phyloP scores from a whole-genome alignment of 2,797 vertebrate species.

The Catostomus latipinnis region DNA sequence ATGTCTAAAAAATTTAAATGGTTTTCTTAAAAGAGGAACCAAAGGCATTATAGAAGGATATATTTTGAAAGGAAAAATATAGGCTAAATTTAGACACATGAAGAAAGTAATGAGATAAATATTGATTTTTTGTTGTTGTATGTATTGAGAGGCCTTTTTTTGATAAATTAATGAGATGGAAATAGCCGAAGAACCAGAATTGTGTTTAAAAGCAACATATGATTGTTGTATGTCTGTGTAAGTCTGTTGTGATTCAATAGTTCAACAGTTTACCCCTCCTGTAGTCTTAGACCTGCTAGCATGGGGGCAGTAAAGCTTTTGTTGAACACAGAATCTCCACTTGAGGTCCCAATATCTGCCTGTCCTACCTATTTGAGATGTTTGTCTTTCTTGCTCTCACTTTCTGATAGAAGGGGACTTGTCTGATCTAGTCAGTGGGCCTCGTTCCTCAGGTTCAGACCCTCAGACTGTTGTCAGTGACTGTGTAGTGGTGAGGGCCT shows the following conservation, averaged over 20 bases:
- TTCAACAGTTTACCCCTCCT: conserved; percentile 26
- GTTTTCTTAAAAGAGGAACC: no score
- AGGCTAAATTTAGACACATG: no score
- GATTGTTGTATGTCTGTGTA: conserved; percentile 17
- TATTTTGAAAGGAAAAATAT: no score
- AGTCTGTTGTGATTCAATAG: no score
- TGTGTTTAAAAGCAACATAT: no score
- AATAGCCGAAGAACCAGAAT: no score
- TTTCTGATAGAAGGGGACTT: conserved; percentile 88
- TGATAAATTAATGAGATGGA: no score
- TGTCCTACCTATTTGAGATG: neutral
- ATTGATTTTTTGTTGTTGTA: no score
- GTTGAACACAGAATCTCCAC: conserved; percentile 13
- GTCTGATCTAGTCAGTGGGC: conserved; percentile 90
- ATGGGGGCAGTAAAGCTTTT: neutral
- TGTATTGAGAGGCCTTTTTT: no score
- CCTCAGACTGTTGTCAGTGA: conserved; percentile 78
- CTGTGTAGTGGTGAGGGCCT: conserved; percentile 55
- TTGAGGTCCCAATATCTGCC: neutral
- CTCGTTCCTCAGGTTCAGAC: conserved; percentile 83
- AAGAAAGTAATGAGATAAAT: no score
- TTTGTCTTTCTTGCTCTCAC: conserved; percentile 3
- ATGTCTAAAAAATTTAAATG: no score
- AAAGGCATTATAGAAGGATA: no score
- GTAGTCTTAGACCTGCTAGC: neutral